Evolutionary conservation across 2,888 invertebrate species (phyloP).

Genomic region (Suillia variegata): DNA sequence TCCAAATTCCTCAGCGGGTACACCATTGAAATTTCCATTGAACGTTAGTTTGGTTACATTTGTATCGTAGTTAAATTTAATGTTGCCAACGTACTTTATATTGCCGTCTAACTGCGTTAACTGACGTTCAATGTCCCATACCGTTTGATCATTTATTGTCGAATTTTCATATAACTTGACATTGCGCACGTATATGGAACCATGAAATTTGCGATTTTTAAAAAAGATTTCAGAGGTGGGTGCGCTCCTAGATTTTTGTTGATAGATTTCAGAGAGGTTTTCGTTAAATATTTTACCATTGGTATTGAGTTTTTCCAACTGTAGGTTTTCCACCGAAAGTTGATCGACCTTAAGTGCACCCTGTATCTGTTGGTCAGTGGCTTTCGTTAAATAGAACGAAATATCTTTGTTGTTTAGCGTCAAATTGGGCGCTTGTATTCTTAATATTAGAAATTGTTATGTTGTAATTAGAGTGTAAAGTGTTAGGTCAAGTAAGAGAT

Average conservation of each 20-base stretch:
- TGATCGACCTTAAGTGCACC: constrained; percentile 37
- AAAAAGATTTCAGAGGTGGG: constrained; percentile 34
- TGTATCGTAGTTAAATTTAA: constrained; percentile 47
- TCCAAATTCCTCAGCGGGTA: constrained; percentile 58
- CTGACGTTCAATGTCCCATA: constrained; percentile 44
- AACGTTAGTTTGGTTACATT: constrained; percentile 59
- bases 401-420: constrained; percentile 27
- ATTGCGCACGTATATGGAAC: constrained; percentile 53
- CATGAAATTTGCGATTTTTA: constrained; percentile 39
- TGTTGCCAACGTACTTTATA: constrained; percentile 52
- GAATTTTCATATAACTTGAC: constrained; percentile 54
- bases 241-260: constrained; percentile 31
- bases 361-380: constrained; percentile 38
- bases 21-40: constrained; percentile 58
- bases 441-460: too few relatives aligned
- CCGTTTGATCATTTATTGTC: constrained; percentile 41
- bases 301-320: constrained; percentile 39
- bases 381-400: constrained; percentile 36
- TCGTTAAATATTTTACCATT: constrained; percentile 42
- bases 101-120: constrained; percentile 48
- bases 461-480: too few relatives aligned
- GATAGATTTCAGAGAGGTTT: constrained; percentile 34
- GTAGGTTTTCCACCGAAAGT: constrained; percentile 31
- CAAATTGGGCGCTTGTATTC: constrained; percentile 28
- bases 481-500: too few relatives aligned